Conservation (phyloP, 2,797 vertebrate genomes). For the Alfaro cultratus region DNA sequence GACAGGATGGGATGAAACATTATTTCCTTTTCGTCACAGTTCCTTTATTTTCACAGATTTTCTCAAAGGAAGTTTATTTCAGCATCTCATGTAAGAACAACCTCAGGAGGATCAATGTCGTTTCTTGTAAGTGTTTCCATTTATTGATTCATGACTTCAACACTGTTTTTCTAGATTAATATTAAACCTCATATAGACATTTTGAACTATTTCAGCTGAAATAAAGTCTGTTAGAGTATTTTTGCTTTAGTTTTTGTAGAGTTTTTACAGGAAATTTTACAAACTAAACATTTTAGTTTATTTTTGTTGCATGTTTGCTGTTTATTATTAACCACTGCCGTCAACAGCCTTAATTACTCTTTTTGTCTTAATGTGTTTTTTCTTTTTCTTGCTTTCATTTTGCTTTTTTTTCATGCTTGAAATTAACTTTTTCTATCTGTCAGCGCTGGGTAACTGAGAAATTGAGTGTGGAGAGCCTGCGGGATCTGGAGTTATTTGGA, state of each 20-base stretch:
- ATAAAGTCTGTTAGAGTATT: not conserved
- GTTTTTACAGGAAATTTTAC: slow-evolving; percentile 1
- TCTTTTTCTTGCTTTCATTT: slow-evolving; percentile 53
- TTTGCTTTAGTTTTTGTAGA: not conserved
- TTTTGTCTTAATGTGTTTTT: slow-evolving; percentile 37
- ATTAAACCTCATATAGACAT: not conserved
- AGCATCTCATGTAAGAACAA: slow-evolving; percentile 55
- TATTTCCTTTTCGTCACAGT: not conserved
- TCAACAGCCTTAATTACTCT: slow-evolving; percentile 23
- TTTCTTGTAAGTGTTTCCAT: slow-evolving; percentile 81
- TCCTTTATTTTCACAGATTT: slow-evolving; percentile 51
- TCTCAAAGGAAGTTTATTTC: slow-evolving; percentile 50
- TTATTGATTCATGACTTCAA: not conserved
- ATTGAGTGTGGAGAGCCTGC: slow-evolving; percentile 98
- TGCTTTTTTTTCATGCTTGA: slow-evolving; percentile 43
- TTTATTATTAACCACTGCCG: slow-evolving; percentile 21
- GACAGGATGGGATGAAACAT: not conserved
- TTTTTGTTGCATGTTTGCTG: not conserved
- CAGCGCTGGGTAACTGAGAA: slow-evolving; percentile 99
- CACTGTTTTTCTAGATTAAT: not conserved
- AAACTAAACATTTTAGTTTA: not conserved
- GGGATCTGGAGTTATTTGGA: slow-evolving; percentile 97
- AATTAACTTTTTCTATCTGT: slow-evolving; percentile 58
- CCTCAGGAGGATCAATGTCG: slow-evolving; percentile 82
- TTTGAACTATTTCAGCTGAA: not conserved